Percentiles rank a stretch among this genome's conserved stretches.
These are phyloP conservation scores for Muraenolepis orangiensis DNA, from an alignment of 2,797 vertebrate genomes.

Conservation along the genomic window DNA sequence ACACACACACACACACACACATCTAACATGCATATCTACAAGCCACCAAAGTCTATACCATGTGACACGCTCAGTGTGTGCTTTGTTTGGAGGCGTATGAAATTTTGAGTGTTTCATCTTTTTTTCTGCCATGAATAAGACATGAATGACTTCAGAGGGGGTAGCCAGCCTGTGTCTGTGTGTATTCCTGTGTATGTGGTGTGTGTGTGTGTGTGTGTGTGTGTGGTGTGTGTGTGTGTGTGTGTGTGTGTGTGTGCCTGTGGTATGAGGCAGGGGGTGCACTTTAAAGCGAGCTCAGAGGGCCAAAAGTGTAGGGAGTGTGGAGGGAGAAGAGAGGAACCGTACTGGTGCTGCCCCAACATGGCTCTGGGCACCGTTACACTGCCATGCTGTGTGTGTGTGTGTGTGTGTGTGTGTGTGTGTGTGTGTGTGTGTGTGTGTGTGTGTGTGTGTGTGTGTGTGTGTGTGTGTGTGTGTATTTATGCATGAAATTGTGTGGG, in stretches of 20 bases:
- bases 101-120: neutral
- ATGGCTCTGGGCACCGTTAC: neutral
- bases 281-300: slow-evolving; percentile 49
- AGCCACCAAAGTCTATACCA: neutral
- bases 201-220: neutral
- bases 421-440: too few species aligned
- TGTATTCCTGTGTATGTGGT: neutral
- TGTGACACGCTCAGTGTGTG: neutral
- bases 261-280: slow-evolving; percentile 27
- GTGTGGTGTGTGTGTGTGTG: neutral
- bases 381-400: neutral
- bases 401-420: neutral
- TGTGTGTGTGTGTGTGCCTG: neutral
- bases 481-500: too few species aligned
- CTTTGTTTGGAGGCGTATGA: neutral
- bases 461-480: neutral
- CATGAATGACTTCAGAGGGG: neutral
- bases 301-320: slow-evolving; percentile 36
- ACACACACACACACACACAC: neutral
- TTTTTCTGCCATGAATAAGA: neutral
- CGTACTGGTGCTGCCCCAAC: neutral
- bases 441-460: too few species aligned
- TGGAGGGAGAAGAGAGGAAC: neutral
- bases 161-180: neutral
- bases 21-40: neutral